Evolutionary conservation across 2,888 invertebrate genomes (phyloP).

Genomic region (Leptinotarsa peninsularis): DNA sequence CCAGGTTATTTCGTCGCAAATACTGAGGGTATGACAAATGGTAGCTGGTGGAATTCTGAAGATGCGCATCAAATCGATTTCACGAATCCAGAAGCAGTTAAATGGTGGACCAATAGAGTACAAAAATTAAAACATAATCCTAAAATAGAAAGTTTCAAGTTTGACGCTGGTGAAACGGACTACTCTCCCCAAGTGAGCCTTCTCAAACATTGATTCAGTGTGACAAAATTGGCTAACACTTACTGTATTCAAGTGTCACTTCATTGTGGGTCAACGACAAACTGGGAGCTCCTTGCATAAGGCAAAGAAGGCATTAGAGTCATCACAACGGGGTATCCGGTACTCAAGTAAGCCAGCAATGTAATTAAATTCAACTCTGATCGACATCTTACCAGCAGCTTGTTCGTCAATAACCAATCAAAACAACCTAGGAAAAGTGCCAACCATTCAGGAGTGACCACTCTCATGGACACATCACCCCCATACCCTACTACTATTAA

Average conservation of each 20-base stretch:
- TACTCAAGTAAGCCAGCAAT: too few relatives aligned
- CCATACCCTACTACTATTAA: too few relatives aligned
- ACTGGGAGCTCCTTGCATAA: too few relatives aligned
- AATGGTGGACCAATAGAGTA: conserved; percentile 71
- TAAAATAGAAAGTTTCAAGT: conserved; percentile 82
- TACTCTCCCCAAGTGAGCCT: conserved; percentile 73
- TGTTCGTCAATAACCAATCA: too few relatives aligned
- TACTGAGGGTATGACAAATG: conserved; percentile 67
- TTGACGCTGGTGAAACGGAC: conserved; percentile 83
- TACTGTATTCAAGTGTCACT: neutral
- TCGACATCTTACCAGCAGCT: too few relatives aligned
- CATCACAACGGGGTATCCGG: too few relatives aligned
- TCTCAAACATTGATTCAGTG: neutral
- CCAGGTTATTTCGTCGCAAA: conserved; percentile 68
- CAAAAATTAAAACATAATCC: conserved; percentile 70
- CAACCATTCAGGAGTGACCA: too few relatives aligned
- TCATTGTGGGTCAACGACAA: too few relatives aligned
- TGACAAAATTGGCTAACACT: neutral
- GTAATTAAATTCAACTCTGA: too few relatives aligned
- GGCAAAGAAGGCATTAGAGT: too few relatives aligned
- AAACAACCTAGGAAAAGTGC: too few relatives aligned
- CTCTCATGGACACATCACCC: too few relatives aligned
- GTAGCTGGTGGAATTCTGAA: conserved; percentile 69
- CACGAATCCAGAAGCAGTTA: conserved; percentile 75
- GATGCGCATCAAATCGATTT: conserved; percentile 77